Base-by-base conservation (phyloP, 2,888 invertebrate genomes). In the Sphinx pinastri region DNA sequence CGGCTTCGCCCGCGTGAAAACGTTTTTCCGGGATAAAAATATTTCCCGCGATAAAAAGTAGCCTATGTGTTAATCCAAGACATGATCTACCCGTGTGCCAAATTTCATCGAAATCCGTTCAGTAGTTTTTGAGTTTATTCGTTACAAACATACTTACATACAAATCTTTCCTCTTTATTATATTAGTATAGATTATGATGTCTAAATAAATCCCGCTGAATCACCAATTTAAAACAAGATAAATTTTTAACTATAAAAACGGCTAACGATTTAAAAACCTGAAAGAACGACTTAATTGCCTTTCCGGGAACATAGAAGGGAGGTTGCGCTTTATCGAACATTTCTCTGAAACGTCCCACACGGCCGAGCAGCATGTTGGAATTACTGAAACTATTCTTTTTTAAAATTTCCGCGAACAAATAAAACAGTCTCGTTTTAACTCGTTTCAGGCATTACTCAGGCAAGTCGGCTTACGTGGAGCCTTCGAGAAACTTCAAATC, bases 381-480 rank as follows among this genome's bases (percentile, higher is more conserved):
- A 63, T 63, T 59, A 16, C 54, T 63, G 25, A 71, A 68, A 71
- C 75, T 54, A 67, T 70, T 69, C 68, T 69, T 72, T 74, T 73
- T 72, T 74, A 78, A 78, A 76, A 68, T 73, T 77, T 75, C 75
- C 70, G 47, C 69, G 75, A 79, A 80, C 77, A 73, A 76, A 79
- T 79, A 78, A 76, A 75, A 74, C 69, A 71, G 70, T 74, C 78
- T 77, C 75, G 71, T 75, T 72, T 69, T 72, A 74, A 74, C 77
- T 77, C 83, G 84, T 81, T 73, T 73, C 70, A 73, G 72, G 76
- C 84, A 84, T 88, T 82, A 86, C 77, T 88, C 84, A 86, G 84
- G 74, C 75, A 77, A 76, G 72, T 78, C 76, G 76, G 71, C 72
- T 74, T 75, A 73, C 73, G 71, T 63, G 72, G 79, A 79, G 75